Conservation (phyloP, 2,888 invertebrate species). For the Megastigmus dorsalis region DNA sequence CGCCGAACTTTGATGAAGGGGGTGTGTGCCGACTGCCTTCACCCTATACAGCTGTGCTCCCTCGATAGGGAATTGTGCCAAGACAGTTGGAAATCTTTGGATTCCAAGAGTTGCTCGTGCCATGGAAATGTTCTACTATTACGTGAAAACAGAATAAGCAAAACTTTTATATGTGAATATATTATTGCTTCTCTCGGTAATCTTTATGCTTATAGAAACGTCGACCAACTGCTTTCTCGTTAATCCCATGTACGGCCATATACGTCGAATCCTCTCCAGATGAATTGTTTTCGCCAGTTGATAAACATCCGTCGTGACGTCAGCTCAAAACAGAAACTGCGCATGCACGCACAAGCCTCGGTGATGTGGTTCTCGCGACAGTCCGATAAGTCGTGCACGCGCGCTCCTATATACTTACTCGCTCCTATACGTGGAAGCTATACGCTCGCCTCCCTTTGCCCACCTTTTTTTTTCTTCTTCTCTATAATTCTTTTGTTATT, state of each 20-base stretch:
- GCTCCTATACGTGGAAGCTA: slow-evolving; percentile 12
- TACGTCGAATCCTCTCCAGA: background rate
- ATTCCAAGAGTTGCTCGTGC: no score
- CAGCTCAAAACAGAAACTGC: slow-evolving; percentile 18
- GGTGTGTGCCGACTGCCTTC: no score
- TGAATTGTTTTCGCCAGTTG: background rate
- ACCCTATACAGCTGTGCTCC: no score
- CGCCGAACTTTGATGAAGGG: no score
- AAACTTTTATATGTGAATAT: no score
- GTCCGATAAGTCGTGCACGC: background rate
- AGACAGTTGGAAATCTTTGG: no score
- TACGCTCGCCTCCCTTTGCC: background rate
- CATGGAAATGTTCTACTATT: no score
- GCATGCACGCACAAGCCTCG: background rate
- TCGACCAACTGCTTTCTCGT: background rate
- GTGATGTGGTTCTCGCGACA: no score
- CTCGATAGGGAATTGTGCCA: no score
- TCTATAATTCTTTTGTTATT: slow-evolving; percentile 35
- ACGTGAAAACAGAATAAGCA: no score
- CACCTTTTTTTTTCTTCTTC: background rate
- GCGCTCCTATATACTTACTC: no score
- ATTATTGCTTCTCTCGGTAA: background rate
- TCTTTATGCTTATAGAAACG: background rate
- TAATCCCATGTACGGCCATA: background rate
- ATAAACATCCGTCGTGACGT: slow-evolving; percentile 35